Conservation (phyloP, 2,797 vertebrate species). For the Thamnophis elegans region DNA sequence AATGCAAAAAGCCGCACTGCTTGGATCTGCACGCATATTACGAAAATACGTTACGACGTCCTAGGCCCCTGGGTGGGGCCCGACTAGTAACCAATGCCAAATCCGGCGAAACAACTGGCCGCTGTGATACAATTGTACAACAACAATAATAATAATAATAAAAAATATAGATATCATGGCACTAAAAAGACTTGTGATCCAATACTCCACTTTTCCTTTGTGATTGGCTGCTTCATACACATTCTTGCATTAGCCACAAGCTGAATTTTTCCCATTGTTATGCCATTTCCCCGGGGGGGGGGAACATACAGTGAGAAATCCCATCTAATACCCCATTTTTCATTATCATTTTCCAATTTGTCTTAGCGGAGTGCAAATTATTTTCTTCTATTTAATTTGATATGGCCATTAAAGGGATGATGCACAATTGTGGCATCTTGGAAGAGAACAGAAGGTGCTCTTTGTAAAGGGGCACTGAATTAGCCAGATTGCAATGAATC, state of each 20-base stretch:
- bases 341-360: background rate
- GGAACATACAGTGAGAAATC: background rate
- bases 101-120: too few species aligned
- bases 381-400: constrained; percentile 20
- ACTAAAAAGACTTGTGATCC: background rate
- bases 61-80: too few species aligned
- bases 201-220: background rate
- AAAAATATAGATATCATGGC: background rate
- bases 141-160: too few species aligned
- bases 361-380: constrained; percentile 19
- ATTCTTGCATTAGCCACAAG: background rate
- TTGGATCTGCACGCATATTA: too few species aligned
- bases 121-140: too few species aligned
- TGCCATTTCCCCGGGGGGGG: background rate
- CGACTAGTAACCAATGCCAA: too few species aligned
- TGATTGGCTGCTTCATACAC: background rate
- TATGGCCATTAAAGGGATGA: constrained; percentile 5
- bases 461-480: constrained; percentile 18
- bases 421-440: background rate
- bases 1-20: too few species aligned
- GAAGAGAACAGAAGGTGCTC: constrained; percentile 14
- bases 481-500: constrained; percentile 11
- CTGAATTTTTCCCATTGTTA: background rate
- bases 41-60: too few species aligned
- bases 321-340: background rate